phyloP scores from a whole-genome alignment of 2,888 invertebrate species.

The Plagiodera versicolora region DNA sequence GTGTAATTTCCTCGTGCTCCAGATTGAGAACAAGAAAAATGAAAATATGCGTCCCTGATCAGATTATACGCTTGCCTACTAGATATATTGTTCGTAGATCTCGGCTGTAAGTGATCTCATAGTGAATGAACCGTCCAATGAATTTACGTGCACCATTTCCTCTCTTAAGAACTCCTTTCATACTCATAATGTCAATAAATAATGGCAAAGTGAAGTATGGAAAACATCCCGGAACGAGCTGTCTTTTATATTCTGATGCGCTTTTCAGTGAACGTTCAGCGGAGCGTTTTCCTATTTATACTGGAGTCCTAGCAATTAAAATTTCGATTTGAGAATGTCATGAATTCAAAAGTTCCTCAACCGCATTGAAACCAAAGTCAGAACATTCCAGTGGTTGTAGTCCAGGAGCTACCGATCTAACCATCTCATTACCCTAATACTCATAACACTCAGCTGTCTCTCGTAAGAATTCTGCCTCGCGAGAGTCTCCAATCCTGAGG shows the following conservation, averaged over 20 bases:
- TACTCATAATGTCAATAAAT: background rate
- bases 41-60: too few species aligned
- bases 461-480: background rate
- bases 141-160: background rate
- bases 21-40: too few species aligned
- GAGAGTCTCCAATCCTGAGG: slow-evolving; percentile 2
- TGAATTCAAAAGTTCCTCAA: background rate
- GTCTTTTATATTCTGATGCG: background rate
- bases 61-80: too few species aligned
- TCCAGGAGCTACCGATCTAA: too few species aligned
- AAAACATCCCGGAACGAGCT: background rate
- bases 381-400: too few species aligned
- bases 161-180: background rate
- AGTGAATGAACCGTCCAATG: background rate
- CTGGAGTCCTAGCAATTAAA: background rate
- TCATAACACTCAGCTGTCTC: too few species aligned
- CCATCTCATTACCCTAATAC: too few species aligned
- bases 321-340: background rate
- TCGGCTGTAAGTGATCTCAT: background rate
- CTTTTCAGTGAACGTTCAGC: background rate
- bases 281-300: background rate
- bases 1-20: too few species aligned
- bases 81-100: background rate
- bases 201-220: background rate
- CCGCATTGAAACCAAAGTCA: background rate